These are phyloP conservation scores for Spermophilus dauricus DNA, from an alignment of 2,113 vertebrate genomes.

Conservation along the genomic window DNA sequence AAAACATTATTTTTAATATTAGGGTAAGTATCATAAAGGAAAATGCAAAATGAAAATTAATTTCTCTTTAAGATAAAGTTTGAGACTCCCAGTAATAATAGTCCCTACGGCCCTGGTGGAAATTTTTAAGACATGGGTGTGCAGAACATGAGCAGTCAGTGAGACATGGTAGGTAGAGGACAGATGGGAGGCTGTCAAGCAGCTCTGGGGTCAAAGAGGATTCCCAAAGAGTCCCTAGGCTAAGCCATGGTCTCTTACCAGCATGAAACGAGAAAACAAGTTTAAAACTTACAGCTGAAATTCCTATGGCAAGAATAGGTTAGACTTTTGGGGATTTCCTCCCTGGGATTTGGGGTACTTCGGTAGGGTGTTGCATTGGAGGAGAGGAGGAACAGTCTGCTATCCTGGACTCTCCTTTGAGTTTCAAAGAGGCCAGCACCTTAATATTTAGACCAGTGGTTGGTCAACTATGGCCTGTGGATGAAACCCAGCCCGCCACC, in stretches of 20 bases:
- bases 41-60: not conserved
- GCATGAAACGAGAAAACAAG: not conserved
- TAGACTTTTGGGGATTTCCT: not conserved
- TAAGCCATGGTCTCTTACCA: not conserved
- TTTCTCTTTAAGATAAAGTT: not conserved
- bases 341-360: not conserved
- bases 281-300: not conserved
- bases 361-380: not conserved
- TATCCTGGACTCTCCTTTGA: not conserved
- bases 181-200: not conserved
- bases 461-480: not conserved
- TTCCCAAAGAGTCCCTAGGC: not conserved
- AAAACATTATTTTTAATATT: conserved; percentile 40
- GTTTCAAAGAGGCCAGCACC: not conserved
- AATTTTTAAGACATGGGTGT: not conserved
- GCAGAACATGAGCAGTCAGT: not conserved
- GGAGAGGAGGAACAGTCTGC: not conserved
- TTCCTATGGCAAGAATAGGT: too few species aligned
- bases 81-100: not conserved
- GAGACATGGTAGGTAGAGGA: too few species aligned
- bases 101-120: not conserved
- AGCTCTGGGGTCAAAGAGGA: not conserved
- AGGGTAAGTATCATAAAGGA: not conserved
- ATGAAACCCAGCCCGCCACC: not conserved
- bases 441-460: not conserved